Base-by-base conservation (phyloP, 1,140 invertebrate genomes). In the Chrysopa pallens region DNA sequence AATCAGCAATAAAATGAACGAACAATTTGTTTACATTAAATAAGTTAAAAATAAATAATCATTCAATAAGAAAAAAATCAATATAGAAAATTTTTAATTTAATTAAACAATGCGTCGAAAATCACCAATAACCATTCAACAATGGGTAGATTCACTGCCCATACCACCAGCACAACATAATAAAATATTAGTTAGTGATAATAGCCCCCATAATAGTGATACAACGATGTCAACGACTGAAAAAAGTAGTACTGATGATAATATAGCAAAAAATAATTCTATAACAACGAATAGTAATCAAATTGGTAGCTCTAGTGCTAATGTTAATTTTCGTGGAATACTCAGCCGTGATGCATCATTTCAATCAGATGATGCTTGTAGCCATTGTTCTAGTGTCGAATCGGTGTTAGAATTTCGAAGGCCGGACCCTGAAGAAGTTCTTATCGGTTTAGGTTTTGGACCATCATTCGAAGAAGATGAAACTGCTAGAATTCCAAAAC, bases 371-470 rank as follows among this genome's bases (percentile, higher is more conserved):
- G 59, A 67, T 46, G 55, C 54, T 12, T 77, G 73, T 28, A 82
- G 80, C 56, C 72, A 78, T 44, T 77, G 75, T 46, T 79, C 76
- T 39, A 80, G 78, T 52, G 75, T 84, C 9, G 74, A 84, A 55
- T 80, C 78, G 54, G 66, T 83, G 36, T 55, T 85, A 45, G 80
- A 82, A 48, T 62, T 75, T 7, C 63, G 81, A 42, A 72, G 69
- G 52, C 74, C 79, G 4, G 80, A 85, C 63, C 80, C 81, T 1
- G 79, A 84, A 58, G 77, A 78, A 36, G 71, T 84, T 27, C 57
- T 85, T 5, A 49, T 83, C 14, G 73, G 70, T 36, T 62, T 80
- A 39, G 81, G 75, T n/a, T 80, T 83, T 63, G 76, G 76, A 8
- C 69, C 72, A 11, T 68, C 63, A 52, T 62, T 65, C 45, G 61